Evolutionary conservation across 1,140 invertebrate species (phyloP).

Genomic region (Brachionus rotundiformis): DNA sequence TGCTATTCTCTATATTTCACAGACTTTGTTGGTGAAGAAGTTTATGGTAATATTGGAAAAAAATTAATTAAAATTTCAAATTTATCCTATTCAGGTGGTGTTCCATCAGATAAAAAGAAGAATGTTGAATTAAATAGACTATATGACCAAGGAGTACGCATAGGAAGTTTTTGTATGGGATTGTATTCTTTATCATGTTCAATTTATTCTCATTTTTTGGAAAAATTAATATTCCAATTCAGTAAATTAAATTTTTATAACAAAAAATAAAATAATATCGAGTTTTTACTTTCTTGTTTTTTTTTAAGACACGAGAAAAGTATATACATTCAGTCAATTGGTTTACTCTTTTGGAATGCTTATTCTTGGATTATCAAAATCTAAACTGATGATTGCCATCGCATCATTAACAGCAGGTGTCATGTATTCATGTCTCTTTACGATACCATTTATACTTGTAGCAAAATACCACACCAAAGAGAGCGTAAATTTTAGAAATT

Average conservation of each 20-base stretch:
- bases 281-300: background rate
- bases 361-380: slow-evolving; percentile 77
- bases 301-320: slow-evolving; percentile 73
- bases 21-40: slow-evolving; percentile 91
- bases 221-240: slow-evolving; percentile 79
- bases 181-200: slow-evolving; percentile 92
- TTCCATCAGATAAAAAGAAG: slow-evolving; percentile 70
- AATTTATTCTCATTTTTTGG: slow-evolving; percentile 82
- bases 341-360: slow-evolving; percentile 86
- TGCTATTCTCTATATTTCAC: slow-evolving; percentile 96
- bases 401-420: slow-evolving; percentile 70
- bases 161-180: slow-evolving; percentile 94
- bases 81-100: slow-evolving; percentile 36
- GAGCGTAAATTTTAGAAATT: slow-evolving; percentile 71
- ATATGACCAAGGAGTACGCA: slow-evolving; percentile 87
- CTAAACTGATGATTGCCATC: slow-evolving; percentile 65
- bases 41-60: slow-evolving; percentile 84
- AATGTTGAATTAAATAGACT: slow-evolving; percentile 66
- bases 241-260: slow-evolving; percentile 61
- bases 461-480: slow-evolving; percentile 86
- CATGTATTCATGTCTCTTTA: slow-evolving; percentile 95
- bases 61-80: slow-evolving; percentile 54
- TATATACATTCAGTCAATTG: slow-evolving; percentile 86
- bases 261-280: no score
- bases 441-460: slow-evolving; percentile 89